Evolutionary conservation across 2,797 vertebrate species (phyloP).

Genomic region (Dallia pectoralis): DNA sequence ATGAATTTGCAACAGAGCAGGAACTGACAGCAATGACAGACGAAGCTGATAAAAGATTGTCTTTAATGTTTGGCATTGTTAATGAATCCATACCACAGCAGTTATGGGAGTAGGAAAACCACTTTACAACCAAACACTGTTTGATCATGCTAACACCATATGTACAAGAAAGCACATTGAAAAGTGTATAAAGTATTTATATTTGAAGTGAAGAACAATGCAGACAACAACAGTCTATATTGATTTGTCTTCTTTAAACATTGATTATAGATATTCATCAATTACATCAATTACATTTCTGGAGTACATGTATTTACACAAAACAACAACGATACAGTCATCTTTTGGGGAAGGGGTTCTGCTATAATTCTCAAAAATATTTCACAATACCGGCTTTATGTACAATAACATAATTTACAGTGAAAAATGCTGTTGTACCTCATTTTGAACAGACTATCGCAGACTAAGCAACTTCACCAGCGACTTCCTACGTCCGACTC

Average conservation of each 20-base stretch:
- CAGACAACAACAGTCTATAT: conserved; percentile 88
- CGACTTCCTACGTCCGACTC: conserved; percentile 33
- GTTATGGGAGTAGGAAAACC: conserved; percentile 83
- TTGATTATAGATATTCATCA: conserved; percentile 95
- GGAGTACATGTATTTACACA: conserved; percentile 87
- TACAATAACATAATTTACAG: conserved; percentile 78
- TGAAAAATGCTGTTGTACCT: conserved; percentile 73
- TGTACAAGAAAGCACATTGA: conserved; percentile 94
- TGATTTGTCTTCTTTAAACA: conserved; percentile 92
- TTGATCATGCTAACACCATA: conserved; percentile 97
- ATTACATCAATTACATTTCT: conserved; percentile 78
- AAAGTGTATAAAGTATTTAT: conserved; percentile 91
- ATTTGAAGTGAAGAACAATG: conserved; percentile 87
- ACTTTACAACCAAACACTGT: conserved; percentile 82
- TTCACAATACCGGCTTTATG: conserved; percentile 75
- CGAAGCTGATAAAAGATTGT: conserved; percentile 77
- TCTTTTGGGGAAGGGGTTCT: conserved; percentile 64
- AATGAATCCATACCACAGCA: conserved; percentile 97
- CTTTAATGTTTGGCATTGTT: conserved; percentile 88
- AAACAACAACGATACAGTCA: conserved; percentile 72
- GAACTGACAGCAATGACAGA: conserved; percentile 28
- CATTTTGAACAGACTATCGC: conserved; percentile 61
- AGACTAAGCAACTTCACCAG: conserved; percentile 47
- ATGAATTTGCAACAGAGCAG: conserved; percentile 2
- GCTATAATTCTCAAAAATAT: conserved; percentile 77